Evolutionary conservation across 1,140 invertebrate genomes (phyloP), one percentile per base, ranked within the genome.

Genomic region (Caenorhabditis latens): DNA sequence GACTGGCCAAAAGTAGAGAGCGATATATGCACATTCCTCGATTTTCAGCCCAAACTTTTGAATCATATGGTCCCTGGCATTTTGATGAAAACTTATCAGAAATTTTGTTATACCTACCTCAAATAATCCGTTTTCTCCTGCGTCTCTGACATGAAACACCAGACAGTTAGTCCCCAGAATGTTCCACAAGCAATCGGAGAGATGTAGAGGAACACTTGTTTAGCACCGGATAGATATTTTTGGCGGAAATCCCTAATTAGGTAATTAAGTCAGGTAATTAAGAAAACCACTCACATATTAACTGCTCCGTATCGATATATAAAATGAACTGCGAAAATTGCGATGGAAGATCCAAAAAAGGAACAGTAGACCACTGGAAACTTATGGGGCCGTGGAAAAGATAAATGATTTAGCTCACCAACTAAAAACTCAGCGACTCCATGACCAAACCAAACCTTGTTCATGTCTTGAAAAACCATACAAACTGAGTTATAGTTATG

Each of bases 291-390:
- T n/a, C n/a, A n/a, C n/a, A n/a, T n/a, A 19, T 67, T 43, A 0
- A 67, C 21, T 16, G 65, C 8, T 16, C 65, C 21, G 42, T 67
- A 67, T 16, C 65, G 32, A 46, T 67, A 67, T 9, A 46, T 46
- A 19, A 67, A 67, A n/a, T 67, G 65, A 67, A 19, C 32, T 0
- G 42, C 65, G 16, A 67, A 67, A 0, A 67, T 43, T 43, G 65
- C 9, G 6, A 67, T 43, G 13, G 65, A 67, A 16, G 21, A 67
- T 43, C 65, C 65, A 14, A 67, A 67, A 6, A 32, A 67, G 19
- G 65, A 67, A 46, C 65, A 67, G 42, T 67, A 67, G 42, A 67
- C 40, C 14, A 21, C 32, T 67, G 40, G 16, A 67, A 67, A 40
- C 0, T 58, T 19, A n/a, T 19, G 6, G 19, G 11, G n/a, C n/a